Evolutionary conservation across 1,140 invertebrate genomes (phyloP).

Genomic region (Antheraea pernyi): DNA sequence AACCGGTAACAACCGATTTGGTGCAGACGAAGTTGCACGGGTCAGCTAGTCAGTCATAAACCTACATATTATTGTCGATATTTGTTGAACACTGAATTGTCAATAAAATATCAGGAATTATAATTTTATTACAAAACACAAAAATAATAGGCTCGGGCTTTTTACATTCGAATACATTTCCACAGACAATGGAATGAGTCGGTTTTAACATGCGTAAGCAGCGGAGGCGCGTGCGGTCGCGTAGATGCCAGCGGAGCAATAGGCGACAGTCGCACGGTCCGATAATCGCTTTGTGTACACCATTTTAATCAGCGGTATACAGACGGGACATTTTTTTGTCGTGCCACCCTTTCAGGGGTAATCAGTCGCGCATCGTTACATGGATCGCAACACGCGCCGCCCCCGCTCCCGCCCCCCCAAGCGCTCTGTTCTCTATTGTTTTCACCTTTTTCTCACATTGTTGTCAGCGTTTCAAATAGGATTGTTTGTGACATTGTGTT

Average conservation of each 20-base stretch:
- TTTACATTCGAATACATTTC: slow-evolving; percentile 1
- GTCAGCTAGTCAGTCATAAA: too few species aligned
- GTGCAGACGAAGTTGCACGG: too few species aligned
- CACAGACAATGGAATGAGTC: background rate
- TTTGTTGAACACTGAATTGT: background rate
- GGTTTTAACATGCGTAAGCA: slow-evolving; percentile 1
- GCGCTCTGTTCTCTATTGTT: background rate
- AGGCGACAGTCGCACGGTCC: slow-evolving; percentile 44
- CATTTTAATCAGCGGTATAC: slow-evolving; percentile 61
- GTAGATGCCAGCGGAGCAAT: too few species aligned
- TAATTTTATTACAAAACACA: background rate
- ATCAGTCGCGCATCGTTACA: slow-evolving; percentile 64
- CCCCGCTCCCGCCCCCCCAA: background rate
- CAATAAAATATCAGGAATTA: background rate
- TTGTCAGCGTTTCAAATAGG: slow-evolving; percentile 17
- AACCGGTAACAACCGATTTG: too few species aligned
- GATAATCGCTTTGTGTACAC: slow-evolving; percentile 70
- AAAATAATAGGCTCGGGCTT: background rate
- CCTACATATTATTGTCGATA: background rate
- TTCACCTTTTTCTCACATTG: background rate
- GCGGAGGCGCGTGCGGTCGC: slow-evolving; percentile 7
- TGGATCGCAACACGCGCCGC: slow-evolving; percentile 51
- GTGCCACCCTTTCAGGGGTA: slow-evolving; percentile 61
- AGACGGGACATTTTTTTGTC: slow-evolving; percentile 42
- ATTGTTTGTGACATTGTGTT: slow-evolving; percentile 29